Evolutionary conservation across 2,888 invertebrate species (phyloP).

Genomic region (Eupsilia transversa): DNA sequence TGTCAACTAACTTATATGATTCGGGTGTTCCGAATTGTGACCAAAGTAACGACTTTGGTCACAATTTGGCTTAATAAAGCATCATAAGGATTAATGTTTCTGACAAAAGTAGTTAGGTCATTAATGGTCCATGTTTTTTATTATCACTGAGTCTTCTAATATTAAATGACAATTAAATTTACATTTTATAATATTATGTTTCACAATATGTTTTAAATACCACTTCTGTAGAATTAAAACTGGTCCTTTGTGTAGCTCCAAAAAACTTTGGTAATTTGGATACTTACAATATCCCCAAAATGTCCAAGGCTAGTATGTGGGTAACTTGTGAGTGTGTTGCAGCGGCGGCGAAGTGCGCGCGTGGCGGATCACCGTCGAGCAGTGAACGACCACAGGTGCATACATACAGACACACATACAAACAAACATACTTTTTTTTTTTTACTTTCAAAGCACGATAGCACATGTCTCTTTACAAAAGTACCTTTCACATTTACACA

Average conservation of each 20-base stretch:
- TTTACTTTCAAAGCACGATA: too few species aligned
- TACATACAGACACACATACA: slow-evolving; percentile 48
- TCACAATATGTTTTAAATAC: background rate
- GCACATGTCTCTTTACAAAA: background rate
- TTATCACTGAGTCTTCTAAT: slow-evolving; percentile 4
- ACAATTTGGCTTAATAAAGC: background rate
- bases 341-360: slow-evolving; percentile 94
- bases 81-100: background rate
- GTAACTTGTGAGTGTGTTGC: slow-evolving; percentile 86
- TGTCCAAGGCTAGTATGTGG: background rate
- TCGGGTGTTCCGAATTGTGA: too few species aligned
- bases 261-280: background rate
- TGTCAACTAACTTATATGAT: background rate
- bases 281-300: slow-evolving; percentile 1
- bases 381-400: slow-evolving; percentile 78
- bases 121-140: background rate
- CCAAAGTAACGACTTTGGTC: background rate
- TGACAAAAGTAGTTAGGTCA: background rate
- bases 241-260: background rate
- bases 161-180: background rate
- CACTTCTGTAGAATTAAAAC: background rate
- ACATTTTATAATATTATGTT: background rate
- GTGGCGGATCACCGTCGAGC: slow-evolving; percentile 90
- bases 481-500: background rate
- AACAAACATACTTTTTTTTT: slow-evolving; percentile 10